These are phyloP conservation scores for Agonopterix alstromeriana DNA, from an alignment of 2,888 invertebrate species.

Conservation along the genomic window DNA sequence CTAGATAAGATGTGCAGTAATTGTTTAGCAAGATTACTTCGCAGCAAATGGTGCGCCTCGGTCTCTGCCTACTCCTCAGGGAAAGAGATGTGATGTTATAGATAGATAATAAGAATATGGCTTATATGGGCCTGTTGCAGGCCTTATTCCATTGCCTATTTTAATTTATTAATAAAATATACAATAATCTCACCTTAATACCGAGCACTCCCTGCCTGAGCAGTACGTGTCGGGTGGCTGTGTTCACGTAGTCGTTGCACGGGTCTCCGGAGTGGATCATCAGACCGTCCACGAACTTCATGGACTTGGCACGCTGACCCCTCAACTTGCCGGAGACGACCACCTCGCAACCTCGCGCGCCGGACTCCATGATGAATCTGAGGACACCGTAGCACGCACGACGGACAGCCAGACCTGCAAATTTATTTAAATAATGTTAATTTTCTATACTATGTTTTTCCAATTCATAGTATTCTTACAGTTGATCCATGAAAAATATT, in stretches of 20 bases:
- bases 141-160: not conserved
- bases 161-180: not conserved
- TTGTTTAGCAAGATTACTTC: too few relatives aligned
- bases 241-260: constrained; percentile 98
- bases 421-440: not conserved
- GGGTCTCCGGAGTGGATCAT: constrained; percentile 99
- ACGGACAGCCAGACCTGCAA: constrained; percentile 80
- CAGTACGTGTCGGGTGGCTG: constrained; percentile 98
- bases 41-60: too few relatives aligned
- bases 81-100: too few relatives aligned
- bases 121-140: too few relatives aligned
- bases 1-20: too few relatives aligned
- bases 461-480: too few relatives aligned
- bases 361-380: constrained; percentile 98
- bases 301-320: constrained; percentile 99
- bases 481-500: too few relatives aligned
- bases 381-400: constrained; percentile 99
- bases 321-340: constrained; percentile 99
- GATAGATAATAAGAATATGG: too few relatives aligned
- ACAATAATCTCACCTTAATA: constrained; percentile 80
- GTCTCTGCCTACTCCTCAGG: too few relatives aligned
- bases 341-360: constrained; percentile 98
- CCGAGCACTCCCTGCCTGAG: constrained; percentile 91
- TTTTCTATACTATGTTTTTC: too few relatives aligned
- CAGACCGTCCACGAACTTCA: constrained; percentile 99